phyloP scores from a whole-genome alignment of 2,797 vertebrate species.

The Rhinatrema bivittatum region DNA sequence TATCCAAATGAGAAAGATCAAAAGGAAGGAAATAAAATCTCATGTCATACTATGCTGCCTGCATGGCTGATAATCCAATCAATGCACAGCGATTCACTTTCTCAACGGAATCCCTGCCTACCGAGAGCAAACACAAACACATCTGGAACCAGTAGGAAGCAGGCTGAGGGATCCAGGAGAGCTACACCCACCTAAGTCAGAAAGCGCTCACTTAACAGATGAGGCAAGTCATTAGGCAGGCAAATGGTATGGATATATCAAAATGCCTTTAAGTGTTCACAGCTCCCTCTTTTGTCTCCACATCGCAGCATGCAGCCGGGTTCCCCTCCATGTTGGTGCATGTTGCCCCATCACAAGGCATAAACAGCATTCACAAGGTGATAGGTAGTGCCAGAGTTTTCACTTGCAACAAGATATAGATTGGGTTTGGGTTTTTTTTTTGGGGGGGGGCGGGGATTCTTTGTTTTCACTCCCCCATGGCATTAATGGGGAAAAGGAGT shows the following conservation, averaged over 20 bases:
- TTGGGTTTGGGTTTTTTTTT: slow-evolving; percentile 18
- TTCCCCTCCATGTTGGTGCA: slow-evolving; percentile 35
- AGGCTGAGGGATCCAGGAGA: slow-evolving; percentile 57
- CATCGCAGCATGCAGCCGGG: slow-evolving; percentile 49
- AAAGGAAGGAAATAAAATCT: too few species aligned
- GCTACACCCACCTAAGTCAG: slow-evolving; percentile 55
- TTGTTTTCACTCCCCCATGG: too few species aligned
- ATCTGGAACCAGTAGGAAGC: slow-evolving; percentile 76
- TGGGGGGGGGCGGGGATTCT: too few species aligned
- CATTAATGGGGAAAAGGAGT: too few species aligned
- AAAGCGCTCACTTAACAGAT: slow-evolving; percentile 65
- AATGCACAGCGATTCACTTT: slow-evolving; percentile 67
- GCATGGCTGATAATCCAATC: slow-evolving; percentile 66
- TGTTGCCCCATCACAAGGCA: slow-evolving; percentile 21
- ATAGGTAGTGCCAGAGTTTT: slow-evolving; percentile 52
- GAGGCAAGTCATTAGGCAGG: slow-evolving; percentile 65
- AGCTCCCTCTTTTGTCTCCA: slow-evolving; percentile 65
- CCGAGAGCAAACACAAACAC: slow-evolving; percentile 71
- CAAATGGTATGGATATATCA: slow-evolving; percentile 47
- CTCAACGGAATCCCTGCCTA: slow-evolving; percentile 61
- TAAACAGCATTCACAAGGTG: slow-evolving; percentile 44
- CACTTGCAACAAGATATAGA: slow-evolving; percentile 46
- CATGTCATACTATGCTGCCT: too few species aligned
- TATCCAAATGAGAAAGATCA: too few species aligned
- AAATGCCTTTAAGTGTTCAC: slow-evolving; percentile 62